Base-by-base conservation (phyloP, 2,888 invertebrate species). In the Acanthosoma haemorrhoidale region DNA sequence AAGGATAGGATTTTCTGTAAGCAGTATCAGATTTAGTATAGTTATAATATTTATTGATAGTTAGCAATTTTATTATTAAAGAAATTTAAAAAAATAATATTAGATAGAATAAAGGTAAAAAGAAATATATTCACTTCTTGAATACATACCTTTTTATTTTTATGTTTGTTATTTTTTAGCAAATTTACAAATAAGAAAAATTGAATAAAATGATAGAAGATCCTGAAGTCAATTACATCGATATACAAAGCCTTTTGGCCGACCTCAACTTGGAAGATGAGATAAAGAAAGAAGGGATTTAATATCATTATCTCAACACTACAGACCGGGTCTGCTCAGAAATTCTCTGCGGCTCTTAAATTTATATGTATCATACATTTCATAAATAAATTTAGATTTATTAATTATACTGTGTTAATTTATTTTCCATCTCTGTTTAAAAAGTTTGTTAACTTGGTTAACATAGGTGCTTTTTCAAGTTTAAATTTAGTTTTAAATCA, bases 1-100 rank as follows among this genome's bases (percentile, higher is more conserved):
- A 70, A 85, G 85, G 8, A 79, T 83, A 9, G 83, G 83, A 75
- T 76, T 83, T 51, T 83, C 83, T 79, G 84, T 83, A 78, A 76
- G 71, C 67, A 4, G 25, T 13, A 18, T n/a, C 25, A 3, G 29
- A 31, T 15, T 25, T 16, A 11, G 29, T 9, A 29, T 18, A 31
- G n/a, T 15, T 64, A 64, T 16, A 43, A 16, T 15, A 43, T 36
- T 13, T 36, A 13, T 36, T 36, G 8, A 36, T 9, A 13, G 8
- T 8, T 36, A 36, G 13, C 13, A 36, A 9, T 13, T 9, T 36
- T 8, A 9, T 36, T 36, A 36, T 9, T 36, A 9, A 36, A 36
- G 8, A 9, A 36, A 9, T 8, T 36, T 8, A 36, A 36, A 9
- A 9, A 36, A 9, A 9, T 9, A 9, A 9, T 9, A 36, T 36